phyloP scores from a whole-genome alignment of 1,140 invertebrate genomes.

The Tetramorium parvispinum region DNA sequence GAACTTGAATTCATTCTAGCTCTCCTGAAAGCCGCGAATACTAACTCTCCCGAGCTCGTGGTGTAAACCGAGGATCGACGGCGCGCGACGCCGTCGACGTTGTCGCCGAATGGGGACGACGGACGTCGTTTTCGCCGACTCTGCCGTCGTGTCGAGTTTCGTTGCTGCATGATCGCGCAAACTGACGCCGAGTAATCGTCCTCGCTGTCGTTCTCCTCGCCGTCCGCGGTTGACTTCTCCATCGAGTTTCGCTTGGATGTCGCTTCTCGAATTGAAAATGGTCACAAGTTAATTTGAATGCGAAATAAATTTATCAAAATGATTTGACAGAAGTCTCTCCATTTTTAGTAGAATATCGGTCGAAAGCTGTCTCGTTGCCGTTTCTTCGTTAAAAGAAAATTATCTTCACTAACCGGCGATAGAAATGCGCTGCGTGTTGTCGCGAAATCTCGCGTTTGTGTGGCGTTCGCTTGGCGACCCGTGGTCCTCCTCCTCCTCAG shows the following conservation, averaged over 20 bases:
- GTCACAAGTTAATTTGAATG: neutral
- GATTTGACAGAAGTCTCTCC: neutral
- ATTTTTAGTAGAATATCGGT: neutral
- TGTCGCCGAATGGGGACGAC: constrained; percentile 90
- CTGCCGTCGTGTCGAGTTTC: constrained; percentile 88
- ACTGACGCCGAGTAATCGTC: constrained; percentile 93
- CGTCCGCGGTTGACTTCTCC: constrained; percentile 41
- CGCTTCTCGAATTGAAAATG: constrained; percentile 1
- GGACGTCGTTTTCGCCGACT: constrained; percentile 88
- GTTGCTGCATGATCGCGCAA: constrained; percentile 91
- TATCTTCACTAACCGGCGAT: constrained; percentile 64
- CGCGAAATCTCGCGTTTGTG: neutral
- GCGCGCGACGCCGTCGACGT: constrained; percentile 80
- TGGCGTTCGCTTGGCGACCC: neutral
- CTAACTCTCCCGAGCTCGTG: constrained; percentile 94
- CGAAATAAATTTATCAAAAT: neutral
- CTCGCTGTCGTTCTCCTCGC: constrained; percentile 88
- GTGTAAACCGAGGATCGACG: constrained; percentile 93
- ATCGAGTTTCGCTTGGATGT: neutral
- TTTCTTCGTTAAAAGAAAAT: constrained; percentile 6
- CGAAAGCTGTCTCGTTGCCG: too few species aligned
- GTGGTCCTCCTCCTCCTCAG: constrained; percentile 72
- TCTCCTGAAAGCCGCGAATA: constrained; percentile 47
- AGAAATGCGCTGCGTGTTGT: constrained; percentile 64
- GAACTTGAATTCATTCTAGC: neutral